Percentiles rank a stretch among this genome's conserved stretches.
Conservation (phyloP, 2,797 vertebrate species). For the Rhynchonycteris naso region DNA sequence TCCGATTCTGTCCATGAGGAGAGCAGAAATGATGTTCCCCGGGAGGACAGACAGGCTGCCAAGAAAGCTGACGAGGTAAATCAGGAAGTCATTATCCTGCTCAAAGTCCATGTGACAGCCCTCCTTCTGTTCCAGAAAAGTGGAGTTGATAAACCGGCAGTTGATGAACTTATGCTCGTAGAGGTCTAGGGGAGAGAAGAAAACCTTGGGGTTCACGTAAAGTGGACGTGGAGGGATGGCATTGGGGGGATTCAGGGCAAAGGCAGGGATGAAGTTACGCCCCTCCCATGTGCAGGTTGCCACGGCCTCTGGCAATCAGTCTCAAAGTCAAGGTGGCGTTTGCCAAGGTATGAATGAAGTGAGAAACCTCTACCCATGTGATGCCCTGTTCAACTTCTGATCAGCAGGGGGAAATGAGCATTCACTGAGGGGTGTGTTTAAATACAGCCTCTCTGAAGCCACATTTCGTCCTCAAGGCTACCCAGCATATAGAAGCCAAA, state of each 20-base stretch:
- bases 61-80: constrained; percentile 98
- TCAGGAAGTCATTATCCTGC: constrained; percentile 96
- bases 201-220: not conserved
- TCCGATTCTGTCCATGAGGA: constrained; percentile 98
- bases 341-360: not conserved
- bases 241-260: not conserved
- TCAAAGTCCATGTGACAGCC: constrained; percentile 97
- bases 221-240: not conserved
- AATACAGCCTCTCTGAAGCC: not conserved
- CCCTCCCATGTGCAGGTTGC: not conserved
- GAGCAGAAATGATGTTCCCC: constrained; percentile 96
- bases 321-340: not conserved
- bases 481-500: not conserved
- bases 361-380: not conserved
- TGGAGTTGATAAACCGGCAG: constrained; percentile 92
- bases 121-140: constrained; percentile 92
- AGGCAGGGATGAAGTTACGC: not conserved
- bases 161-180: constrained; percentile 95
- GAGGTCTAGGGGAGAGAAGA: constrained; percentile 88
- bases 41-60: constrained; percentile 96
- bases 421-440: not conserved
- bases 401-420: not conserved
- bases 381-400: not conserved
- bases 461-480: not conserved
- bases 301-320: not conserved